These are phyloP conservation scores for Rhizoglyphus robini DNA, from an alignment of 1,140 invertebrate species.

Conservation along the genomic window DNA sequence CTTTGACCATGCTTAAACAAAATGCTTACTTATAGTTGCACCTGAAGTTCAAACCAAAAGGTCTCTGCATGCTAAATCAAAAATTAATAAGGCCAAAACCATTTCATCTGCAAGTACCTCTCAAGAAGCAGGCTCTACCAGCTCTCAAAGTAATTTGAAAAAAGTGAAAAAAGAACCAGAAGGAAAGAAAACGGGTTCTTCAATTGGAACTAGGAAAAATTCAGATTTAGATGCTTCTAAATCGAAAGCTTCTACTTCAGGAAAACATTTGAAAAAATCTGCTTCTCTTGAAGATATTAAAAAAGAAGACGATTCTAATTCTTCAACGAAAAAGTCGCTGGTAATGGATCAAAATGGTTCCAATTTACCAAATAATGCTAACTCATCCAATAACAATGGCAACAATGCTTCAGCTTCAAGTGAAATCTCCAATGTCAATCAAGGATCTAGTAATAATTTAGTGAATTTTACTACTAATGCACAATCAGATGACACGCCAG, in stretches of 20 bases:
- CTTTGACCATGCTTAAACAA: no score
- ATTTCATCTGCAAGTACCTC: not conserved
- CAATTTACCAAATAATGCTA: not conserved
- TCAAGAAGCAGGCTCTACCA: not conserved
- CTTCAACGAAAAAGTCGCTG: not conserved
- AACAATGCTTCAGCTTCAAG: not conserved
- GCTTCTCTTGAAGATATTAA: not conserved
- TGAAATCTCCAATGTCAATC: not conserved
- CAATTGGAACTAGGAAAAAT: not conserved
- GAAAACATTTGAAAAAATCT: not conserved
- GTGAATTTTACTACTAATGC: not conserved
- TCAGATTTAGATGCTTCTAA: not conserved
- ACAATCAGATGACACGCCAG: conserved; percentile 32
- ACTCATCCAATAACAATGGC: not conserved
- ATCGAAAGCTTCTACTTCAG: not conserved
- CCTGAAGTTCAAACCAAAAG: not conserved
- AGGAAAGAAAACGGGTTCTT: conserved; percentile 1
- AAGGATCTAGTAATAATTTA: not conserved
- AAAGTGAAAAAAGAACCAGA: not conserved
- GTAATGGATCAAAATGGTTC: conserved; percentile 13
- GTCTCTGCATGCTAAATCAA: not conserved
- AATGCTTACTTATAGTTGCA: not conserved
- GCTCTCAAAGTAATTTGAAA: not conserved
- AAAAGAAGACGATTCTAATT: not conserved
- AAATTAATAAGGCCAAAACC: not conserved